Conservation (phyloP, 2,888 invertebrate species). For the Mechanitis messenoides region DNA sequence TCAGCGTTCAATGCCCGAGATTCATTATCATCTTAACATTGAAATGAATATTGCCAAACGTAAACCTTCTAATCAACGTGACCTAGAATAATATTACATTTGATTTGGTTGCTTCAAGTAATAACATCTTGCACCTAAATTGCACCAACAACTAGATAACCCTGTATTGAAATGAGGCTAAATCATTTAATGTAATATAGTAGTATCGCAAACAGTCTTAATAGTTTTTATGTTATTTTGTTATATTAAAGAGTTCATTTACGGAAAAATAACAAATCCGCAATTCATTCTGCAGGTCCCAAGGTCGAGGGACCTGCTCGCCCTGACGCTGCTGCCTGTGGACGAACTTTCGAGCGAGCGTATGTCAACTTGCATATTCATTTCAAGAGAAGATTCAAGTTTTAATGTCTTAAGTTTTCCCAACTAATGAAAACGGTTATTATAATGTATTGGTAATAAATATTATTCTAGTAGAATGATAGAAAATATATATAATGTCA, state of each 20-base stretch:
- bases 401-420: background rate
- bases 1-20: conserved; percentile 56
- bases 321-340: conserved; percentile 56
- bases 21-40: conserved; percentile 49
- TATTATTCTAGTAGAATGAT: background rate
- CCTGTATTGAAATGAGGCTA: background rate
- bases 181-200: conserved; percentile 25
- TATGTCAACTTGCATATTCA: conserved; percentile 35
- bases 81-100: conserved; percentile 31
- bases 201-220: conserved; percentile 37
- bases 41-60: conserved; percentile 37
- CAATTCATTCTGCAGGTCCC: conserved; percentile 55
- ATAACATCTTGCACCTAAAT: conserved; percentile 10
- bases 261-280: conserved; percentile 60
- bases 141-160: conserved; percentile 7
- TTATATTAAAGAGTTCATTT: conserved; percentile 35
- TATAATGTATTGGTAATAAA: background rate
- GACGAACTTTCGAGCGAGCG: conserved; percentile 61
- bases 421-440: background rate
- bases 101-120: conserved; percentile 23
- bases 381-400: conserved; percentile 12
- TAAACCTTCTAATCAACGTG: conserved; percentile 32
- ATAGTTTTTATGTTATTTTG: conserved; percentile 6
- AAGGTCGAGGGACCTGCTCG: conserved; percentile 66
- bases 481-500: background rate